phyloP scores from a whole-genome alignment of 2,113 vertebrate genomes.

The Cyphomyrus discorhynchus region DNA sequence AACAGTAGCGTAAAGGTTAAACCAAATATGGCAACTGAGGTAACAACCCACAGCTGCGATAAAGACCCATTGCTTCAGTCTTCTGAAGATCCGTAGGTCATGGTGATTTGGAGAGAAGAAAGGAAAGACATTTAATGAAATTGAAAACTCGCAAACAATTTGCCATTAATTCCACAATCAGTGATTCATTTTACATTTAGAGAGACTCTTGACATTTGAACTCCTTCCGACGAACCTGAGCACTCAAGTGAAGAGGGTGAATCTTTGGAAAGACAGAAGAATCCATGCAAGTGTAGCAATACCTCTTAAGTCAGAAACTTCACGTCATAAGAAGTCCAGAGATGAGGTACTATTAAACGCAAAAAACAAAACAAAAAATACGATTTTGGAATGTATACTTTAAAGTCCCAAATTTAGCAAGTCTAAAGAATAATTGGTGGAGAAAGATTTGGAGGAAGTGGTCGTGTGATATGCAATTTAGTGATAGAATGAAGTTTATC shows the following conservation, averaged over 20 bases:
- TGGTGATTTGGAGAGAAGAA: not conserved
- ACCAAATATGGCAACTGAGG: not conserved
- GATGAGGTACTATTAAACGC: not conserved
- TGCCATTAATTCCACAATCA: not conserved
- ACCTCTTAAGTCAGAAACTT: constrained; percentile 4
- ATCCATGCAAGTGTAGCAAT: not conserved
- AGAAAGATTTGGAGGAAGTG: constrained; percentile 9
- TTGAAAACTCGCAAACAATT: not conserved
- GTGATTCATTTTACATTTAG: not conserved
- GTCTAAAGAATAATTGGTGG: constrained; percentile 8
- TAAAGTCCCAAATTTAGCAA: constrained; percentile 1
- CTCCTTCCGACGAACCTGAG: not conserved
- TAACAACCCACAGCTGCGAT: not conserved
- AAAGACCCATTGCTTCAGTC: not conserved
- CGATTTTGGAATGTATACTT: constrained; percentile 3
- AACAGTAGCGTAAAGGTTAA: not conserved
- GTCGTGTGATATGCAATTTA: constrained; percentile 7
- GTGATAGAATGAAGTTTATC: constrained; percentile 10
- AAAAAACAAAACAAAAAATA: not conserved
- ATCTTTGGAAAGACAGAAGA: not conserved
- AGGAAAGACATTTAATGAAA: not conserved
- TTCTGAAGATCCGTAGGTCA: not conserved
- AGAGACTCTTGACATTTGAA: not conserved
- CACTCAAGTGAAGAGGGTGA: not conserved
- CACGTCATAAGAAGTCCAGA: not conserved